Conservation (phyloP, 2,113 vertebrate species). For the Microcebus tavaratra region DNA sequence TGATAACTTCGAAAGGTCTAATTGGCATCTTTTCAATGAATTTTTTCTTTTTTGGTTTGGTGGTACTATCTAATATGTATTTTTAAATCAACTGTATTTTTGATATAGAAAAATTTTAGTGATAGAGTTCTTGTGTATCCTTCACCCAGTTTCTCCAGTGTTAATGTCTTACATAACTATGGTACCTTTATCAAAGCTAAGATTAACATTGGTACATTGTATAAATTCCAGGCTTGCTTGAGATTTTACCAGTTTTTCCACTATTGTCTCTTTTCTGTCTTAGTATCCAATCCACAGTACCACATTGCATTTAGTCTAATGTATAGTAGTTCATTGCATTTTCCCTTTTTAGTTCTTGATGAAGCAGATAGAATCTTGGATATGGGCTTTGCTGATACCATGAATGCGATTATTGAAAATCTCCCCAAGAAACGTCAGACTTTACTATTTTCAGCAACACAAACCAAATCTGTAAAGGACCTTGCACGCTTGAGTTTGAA, state of each 20-base stretch:
- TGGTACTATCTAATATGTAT: neutral
- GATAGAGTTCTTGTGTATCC: neutral
- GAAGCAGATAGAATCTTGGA: slow-evolving; percentile 98
- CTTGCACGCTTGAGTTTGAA: slow-evolving; percentile 96
- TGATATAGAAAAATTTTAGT: neutral
- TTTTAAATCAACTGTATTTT: neutral
- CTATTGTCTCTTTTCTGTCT: slow-evolving; percentile 4
- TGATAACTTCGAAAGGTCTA: neutral
- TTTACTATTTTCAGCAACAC: slow-evolving; percentile 97
- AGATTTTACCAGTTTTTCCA: neutral
- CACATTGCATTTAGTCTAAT: neutral
- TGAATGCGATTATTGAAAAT: slow-evolving; percentile 98
- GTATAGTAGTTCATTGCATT: slow-evolving; percentile 9
- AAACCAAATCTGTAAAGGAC: slow-evolving; percentile 97
- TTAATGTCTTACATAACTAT: neutral
- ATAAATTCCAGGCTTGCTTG: neutral
- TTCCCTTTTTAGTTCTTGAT: slow-evolving; percentile 90
- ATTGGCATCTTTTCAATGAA: neutral
- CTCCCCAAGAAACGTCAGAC: slow-evolving; percentile 94
- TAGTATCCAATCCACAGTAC: neutral
- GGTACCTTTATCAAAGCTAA: neutral
- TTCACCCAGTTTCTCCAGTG: neutral
- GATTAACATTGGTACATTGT: neutral
- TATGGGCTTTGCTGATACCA: slow-evolving; percentile 96
- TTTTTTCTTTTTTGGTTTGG: neutral